These are phyloP conservation scores for Rhodeus uyekii DNA, from an alignment of 2,797 vertebrate genomes.

Conservation along the genomic window DNA sequence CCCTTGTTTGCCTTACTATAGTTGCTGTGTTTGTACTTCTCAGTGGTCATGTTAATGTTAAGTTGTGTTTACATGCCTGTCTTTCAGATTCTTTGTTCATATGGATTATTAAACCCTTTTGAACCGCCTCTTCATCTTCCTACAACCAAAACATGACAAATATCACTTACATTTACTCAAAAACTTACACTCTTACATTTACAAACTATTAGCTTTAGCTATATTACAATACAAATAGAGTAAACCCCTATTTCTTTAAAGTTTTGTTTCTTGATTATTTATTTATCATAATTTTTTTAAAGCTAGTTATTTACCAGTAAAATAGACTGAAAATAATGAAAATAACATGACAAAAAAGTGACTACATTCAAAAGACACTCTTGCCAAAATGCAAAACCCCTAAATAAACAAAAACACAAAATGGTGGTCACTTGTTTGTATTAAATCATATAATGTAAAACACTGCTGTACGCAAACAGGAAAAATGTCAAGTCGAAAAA, in stretches of 20 bases:
- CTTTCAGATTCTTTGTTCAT: too few species aligned
- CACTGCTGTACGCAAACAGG: background rate
- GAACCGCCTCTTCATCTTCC: too few species aligned
- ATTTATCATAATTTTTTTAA: background rate
- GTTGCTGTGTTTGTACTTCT: too few species aligned
- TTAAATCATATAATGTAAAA: background rate
- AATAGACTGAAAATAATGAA: background rate
- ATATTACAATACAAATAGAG: background rate
- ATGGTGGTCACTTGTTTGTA: conserved; percentile 5
- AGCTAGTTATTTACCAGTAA: background rate
- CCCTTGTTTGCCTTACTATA: too few species aligned
- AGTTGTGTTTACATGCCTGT: too few species aligned
- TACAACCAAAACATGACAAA: too few species aligned
- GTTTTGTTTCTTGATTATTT: background rate
- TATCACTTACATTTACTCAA: too few species aligned
- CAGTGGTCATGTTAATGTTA: too few species aligned
- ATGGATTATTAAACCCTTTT: too few species aligned
- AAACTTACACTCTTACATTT: too few species aligned
- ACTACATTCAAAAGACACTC: background rate
- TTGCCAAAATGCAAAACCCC: background rate
- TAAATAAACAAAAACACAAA: background rate
- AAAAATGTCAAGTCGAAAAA: background rate
- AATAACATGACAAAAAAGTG: background rate
- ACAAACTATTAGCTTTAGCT: too few species aligned
- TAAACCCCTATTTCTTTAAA: background rate